Percentiles rank a stretch among this genome's conserved stretches.
phyloP scores from a whole-genome alignment of 2,797 vertebrate species.

The Protonibea diacanthus region DNA sequence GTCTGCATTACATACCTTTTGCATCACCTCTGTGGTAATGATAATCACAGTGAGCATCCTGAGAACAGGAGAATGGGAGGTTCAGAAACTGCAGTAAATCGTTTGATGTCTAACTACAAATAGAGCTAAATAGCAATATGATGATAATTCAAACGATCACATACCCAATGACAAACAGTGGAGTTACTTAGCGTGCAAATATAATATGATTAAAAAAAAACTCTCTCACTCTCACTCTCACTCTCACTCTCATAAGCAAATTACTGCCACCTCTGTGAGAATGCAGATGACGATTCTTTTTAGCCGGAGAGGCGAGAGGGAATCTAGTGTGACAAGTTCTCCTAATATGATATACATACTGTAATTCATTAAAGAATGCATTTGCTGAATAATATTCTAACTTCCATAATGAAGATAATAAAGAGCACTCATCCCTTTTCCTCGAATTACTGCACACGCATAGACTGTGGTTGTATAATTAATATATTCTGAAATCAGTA shows the following conservation, averaged over 20 bases:
- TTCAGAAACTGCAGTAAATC: constrained; percentile 2
- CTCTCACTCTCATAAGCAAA: constrained; percentile 33
- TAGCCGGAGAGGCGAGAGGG: constrained; percentile 10
- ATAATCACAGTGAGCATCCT: constrained; percentile 4
- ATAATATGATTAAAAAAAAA: constrained; percentile 38
- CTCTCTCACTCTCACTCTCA: constrained; percentile 6
- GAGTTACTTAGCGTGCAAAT: constrained; percentile 48
- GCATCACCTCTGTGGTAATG: constrained; percentile 21
- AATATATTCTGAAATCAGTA: constrained; percentile 74
- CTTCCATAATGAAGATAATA: constrained; percentile 68
- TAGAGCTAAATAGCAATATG: background rate
- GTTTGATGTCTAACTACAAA: constrained; percentile 10
- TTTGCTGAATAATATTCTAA: constrained; percentile 56
- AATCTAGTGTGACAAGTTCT: constrained; percentile 36
- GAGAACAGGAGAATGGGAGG: background rate
- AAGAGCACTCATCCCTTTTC: constrained; percentile 61
- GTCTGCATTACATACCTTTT: constrained; percentile 26
- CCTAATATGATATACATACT: constrained; percentile 46
- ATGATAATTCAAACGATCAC: constrained; percentile 2
- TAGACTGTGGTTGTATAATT: constrained; percentile 65
- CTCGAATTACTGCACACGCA: constrained; percentile 36
- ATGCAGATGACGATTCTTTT: background rate
- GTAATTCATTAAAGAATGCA: constrained; percentile 62
- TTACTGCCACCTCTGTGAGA: constrained; percentile 36
- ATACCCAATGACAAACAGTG: background rate